Evolutionary conservation across 2,113 vertebrate species (phyloP).

Genomic region (Microcebus ravelobensis): DNA sequence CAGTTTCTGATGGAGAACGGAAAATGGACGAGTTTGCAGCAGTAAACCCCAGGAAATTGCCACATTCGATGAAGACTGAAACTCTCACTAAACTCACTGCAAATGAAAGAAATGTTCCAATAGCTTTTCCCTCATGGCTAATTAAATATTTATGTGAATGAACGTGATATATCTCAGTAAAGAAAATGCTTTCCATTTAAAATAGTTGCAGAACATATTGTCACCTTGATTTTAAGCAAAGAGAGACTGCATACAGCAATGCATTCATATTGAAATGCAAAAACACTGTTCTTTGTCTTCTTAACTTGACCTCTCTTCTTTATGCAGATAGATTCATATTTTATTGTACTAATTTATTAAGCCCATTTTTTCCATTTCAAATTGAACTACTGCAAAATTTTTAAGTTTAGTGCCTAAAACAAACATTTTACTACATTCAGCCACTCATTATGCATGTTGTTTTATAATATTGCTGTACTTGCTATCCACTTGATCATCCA

Average conservation of each 20-base stretch:
- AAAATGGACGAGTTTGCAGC: not conserved
- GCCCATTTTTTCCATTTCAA: not conserved
- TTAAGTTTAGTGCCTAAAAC: not conserved
- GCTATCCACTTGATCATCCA: not conserved
- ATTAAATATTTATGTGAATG: constrained; percentile 39
- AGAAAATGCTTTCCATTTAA: constrained; percentile 4
- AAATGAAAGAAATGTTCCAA: constrained; percentile 73
- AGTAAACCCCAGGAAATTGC: not conserved
- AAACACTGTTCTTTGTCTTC: not conserved
- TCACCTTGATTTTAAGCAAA: not conserved
- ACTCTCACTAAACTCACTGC: not conserved
- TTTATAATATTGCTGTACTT: not conserved
- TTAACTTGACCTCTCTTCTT: not conserved
- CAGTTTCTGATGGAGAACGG: not conserved
- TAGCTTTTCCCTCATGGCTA: constrained; percentile 19
- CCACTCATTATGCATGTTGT: not conserved
- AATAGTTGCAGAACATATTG: not conserved
- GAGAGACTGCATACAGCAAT: not conserved
- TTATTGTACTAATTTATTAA: not conserved
- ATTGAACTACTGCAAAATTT: not conserved
- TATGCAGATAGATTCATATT: not conserved
- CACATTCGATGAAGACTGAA: not conserved
- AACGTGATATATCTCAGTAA: not conserved
- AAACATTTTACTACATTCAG: not conserved
- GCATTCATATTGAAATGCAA: not conserved